Evolutionary conservation across 1,140 invertebrate genomes (phyloP), one percentile per base, ranked within the genome.

Genomic region (Penaeus chinensis): DNA sequence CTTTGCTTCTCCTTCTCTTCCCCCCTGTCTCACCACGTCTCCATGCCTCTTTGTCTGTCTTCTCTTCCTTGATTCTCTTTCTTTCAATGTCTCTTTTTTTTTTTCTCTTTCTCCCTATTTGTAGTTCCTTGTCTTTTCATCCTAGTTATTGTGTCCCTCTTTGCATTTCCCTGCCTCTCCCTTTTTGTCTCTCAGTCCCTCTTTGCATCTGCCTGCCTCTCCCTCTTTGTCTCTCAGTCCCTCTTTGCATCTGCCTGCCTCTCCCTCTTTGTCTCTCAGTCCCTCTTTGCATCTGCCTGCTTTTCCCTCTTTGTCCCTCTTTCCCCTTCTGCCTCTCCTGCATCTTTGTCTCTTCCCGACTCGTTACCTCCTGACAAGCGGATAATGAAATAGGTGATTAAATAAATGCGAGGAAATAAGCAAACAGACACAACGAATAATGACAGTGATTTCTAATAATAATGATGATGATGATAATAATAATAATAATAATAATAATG

Each of bases 1-100:
- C 42, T 13, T 37, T 32, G 24, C 20, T 22, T 20, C 18, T 71
- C n/a, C 66, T n/a, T n/a, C 66, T 8, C 3, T 69, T 13, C n/a
- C 16, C 11, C 16, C 20, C n/a, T 19, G 11, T 20, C 32, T 32
- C 66, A 8, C 66, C 1, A 13, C 0, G 20, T 18, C 47, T 22
- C 16, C 74, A 77, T 77, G 74, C 37, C 19, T 37, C 74, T 77
- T 24, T 77, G 20, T 77, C 74, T 77, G 16, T 77, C 74, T 77
- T n/a, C 16, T 42, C 24, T 19, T 77, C 74, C 24, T n/a, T 77
- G 18, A n/a, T 42, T 77, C 74, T 77, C 74, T 77, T 4, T 3
- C 16, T 71, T 18, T 71, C 66, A 16, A 10, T 8, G 76, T 22
- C 61, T 79, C 8, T 47, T 18, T 0, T 47, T 24, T 42, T 2